Base-by-base conservation (phyloP, 2,113 vertebrate genomes). In the Alosa alosa region DNA sequence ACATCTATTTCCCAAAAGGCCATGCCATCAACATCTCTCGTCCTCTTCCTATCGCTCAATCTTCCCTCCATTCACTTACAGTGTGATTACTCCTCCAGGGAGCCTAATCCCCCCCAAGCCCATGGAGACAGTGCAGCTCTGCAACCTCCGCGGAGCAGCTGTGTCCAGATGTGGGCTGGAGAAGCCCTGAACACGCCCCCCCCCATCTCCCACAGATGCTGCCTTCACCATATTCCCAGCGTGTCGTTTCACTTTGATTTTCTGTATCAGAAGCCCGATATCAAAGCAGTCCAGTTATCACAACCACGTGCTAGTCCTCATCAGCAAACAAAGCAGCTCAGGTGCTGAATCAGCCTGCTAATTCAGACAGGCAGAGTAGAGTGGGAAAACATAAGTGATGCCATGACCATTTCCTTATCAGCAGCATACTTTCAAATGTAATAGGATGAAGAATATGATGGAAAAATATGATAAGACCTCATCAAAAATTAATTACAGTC, bases 21-120 rank as follows among this genome's bases (percentile, higher is more conserved):
- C 64, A 11, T 13, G 25, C 8, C 25, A 72, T 31, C 25, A n/a
- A 72, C 60, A 68, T 68, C 7, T 72, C 22, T 7, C 60, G 4
- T 64, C n/a, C 60, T n/a, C 60, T 64, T 0, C 20, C 60, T 64
- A 6, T 25, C 60, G n/a, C 60, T 64, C 60, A 84, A 10, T 31
- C 64, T 25, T 72, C n/a, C 64, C 36, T 2, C 25, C 81, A 89
- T 89, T 88, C 86, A 88, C n/a, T 83, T 39, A 45, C 31, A 81
- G 82, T 87, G 88, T 91, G 91, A 94, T 93, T 93, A 93, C 93
- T 93, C 90, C 92, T 85, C 84, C 81, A 57, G 82, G 44, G 88
- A 87, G 87, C 85, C 88, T 93, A 93, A 94, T 92, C 93, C 88
- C 87, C 88, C 55, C 85, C 83, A 86, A 82, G 86, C 44, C 4